Conservation (phyloP, 2,797 vertebrate species). For the Molossus alvarezi region DNA sequence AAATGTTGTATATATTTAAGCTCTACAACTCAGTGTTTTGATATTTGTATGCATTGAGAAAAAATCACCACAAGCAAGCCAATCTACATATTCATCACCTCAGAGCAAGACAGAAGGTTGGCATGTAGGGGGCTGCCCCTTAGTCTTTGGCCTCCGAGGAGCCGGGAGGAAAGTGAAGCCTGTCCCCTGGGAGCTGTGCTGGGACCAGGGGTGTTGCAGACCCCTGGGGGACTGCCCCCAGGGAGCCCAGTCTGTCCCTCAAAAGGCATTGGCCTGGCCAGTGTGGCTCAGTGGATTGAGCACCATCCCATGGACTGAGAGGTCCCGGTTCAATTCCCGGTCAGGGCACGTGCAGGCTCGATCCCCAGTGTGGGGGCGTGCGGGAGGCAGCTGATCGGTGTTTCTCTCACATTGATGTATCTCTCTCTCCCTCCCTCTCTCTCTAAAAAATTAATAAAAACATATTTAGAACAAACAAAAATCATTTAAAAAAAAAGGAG, state of each 20-base stretch:
- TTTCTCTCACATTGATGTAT: no score
- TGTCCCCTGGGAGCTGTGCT: rapidly evolving
- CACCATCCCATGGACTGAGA: no score
- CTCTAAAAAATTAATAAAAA: no score
- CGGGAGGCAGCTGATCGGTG: no score
- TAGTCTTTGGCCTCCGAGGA: neutral
- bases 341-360: no score
- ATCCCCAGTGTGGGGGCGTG: no score
- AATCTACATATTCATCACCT: neutral
- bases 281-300: no score
- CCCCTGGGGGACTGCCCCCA: neutral
- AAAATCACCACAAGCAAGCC: neutral
- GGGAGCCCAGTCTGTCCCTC: neutral
- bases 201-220: neutral
- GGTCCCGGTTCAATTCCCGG: no score
- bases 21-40: neutral
- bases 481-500: no score
- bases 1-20: neutral
- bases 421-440: no score
- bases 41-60: neutral
- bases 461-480: no score
- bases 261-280: no score
- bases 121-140: neutral
- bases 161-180: neutral
- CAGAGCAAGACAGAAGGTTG: neutral